Evolutionary conservation across 2,888 invertebrate genomes (phyloP).

Genomic region (Chymomyza amoena): DNA sequence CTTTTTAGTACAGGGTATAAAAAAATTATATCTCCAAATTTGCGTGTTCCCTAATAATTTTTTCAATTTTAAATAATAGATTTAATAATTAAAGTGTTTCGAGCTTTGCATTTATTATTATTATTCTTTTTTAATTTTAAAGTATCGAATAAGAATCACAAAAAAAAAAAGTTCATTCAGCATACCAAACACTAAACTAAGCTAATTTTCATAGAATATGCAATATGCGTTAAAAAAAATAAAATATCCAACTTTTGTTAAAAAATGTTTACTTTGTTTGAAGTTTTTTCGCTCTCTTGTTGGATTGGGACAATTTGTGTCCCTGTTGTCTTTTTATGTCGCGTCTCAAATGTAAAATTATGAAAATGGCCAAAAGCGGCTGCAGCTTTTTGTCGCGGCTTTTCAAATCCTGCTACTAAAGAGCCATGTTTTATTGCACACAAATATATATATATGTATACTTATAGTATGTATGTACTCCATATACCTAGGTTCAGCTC

Average conservation of each 20-base stretch:
- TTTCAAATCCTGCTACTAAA: constrained; percentile 64
- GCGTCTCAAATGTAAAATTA: constrained; percentile 59
- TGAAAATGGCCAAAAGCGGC: constrained; percentile 49
- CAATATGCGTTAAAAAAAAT: background rate
- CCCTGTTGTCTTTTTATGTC: background rate
- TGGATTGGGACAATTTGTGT: background rate
- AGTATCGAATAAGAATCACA: too few relatives aligned
- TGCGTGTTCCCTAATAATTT: too few relatives aligned
- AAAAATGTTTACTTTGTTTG: background rate
- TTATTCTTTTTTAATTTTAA: too few relatives aligned
- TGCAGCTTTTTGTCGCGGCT: constrained; percentile 3
- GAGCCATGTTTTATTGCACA: constrained; percentile 55
- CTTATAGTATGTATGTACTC: too few relatives aligned
- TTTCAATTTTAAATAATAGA: too few relatives aligned
- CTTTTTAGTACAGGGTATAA: too few relatives aligned
- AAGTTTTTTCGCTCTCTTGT: background rate
- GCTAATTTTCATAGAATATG: too few relatives aligned
- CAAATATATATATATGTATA: background rate
- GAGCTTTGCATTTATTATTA: too few relatives aligned
- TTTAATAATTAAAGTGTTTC: too few relatives aligned
- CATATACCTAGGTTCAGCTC: background rate
- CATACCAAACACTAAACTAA: too few relatives aligned
- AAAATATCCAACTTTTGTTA: background rate
- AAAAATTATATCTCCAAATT: too few relatives aligned
- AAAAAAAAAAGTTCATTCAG: too few relatives aligned